A percentile compares a stretch with the other conserved stretches of the same genome.
These are phyloP conservation scores for Drosophila setifemur DNA, from an alignment of 1,140 invertebrate species.

Conservation along the genomic window DNA sequence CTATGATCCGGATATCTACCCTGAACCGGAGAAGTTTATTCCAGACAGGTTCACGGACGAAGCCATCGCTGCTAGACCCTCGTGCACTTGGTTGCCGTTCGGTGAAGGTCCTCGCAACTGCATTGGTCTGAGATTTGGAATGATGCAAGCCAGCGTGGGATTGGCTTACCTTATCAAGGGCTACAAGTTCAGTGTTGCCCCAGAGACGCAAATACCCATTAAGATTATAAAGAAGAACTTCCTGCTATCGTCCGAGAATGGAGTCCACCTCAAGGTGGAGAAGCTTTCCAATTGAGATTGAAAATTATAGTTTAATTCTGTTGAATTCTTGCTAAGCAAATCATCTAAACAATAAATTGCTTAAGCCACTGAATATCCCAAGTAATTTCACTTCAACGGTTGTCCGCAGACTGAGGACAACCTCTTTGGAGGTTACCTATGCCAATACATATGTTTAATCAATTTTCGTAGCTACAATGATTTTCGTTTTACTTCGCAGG, in stretches of 20 bases:
- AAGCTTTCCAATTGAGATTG: slow-evolving; percentile 17
- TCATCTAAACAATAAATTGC: not conserved
- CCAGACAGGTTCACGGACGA: slow-evolving; percentile 84
- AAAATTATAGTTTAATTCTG: too few species aligned
- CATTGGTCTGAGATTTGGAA: slow-evolving; percentile 85
- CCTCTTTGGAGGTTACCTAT: too few species aligned
- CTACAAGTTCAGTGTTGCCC: slow-evolving; percentile 51
- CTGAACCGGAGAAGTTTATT: slow-evolving; percentile 83
- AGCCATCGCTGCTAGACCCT: slow-evolving; percentile 48
- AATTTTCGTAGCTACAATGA: too few species aligned
- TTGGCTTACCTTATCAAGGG: slow-evolving; percentile 76
- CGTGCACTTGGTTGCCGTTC: slow-evolving; percentile 63
- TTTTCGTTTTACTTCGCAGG: too few species aligned
- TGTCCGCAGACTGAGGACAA: too few species aligned
- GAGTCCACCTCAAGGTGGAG: slow-evolving; percentile 55
- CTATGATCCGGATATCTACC: slow-evolving; percentile 82
- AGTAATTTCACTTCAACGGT: too few species aligned
- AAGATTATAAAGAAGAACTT: slow-evolving; percentile 29
- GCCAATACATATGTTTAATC: too few species aligned
- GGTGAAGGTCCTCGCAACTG: slow-evolving; percentile 69
- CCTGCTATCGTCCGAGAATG: slow-evolving; percentile 45
- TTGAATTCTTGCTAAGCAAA: too few species aligned
- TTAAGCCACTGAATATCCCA: too few species aligned
- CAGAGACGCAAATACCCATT: slow-evolving; percentile 46
- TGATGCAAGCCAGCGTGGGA: slow-evolving; percentile 85